These are phyloP conservation scores for Piprites chloris DNA, from an alignment of 2,113 vertebrate genomes.

Conservation along the genomic window DNA sequence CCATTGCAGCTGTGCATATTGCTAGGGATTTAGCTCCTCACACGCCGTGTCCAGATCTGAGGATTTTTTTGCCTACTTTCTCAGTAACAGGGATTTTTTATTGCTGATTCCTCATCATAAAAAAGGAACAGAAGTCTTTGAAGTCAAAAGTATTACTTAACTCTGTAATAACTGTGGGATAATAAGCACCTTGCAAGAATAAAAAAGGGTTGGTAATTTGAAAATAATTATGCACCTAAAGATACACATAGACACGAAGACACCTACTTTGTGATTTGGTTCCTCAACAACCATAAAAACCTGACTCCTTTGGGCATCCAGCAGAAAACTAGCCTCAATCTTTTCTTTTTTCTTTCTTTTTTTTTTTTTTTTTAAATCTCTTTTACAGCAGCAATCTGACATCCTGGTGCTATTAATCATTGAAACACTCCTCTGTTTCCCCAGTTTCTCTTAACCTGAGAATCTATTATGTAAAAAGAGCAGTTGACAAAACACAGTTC, in stretches of 20 bases:
- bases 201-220: not conserved
- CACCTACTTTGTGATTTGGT: not conserved
- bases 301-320: not conserved
- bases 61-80: not conserved
- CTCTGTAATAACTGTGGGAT: not conserved
- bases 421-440: not conserved
- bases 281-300: not conserved
- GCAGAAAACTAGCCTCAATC: not conserved
- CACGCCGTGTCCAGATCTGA: not conserved
- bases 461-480: not conserved
- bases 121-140: not conserved
- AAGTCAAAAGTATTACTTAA: constrained; percentile 12
- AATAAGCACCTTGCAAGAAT: not conserved
- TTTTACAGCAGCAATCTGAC: not conserved
- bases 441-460: not conserved
- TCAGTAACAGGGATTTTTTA: not conserved
- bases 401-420: constrained; percentile 23
- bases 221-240: not conserved
- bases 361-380: not conserved
- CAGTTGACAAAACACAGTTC: not conserved
- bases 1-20: not conserved
- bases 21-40: not conserved
- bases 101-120: not conserved
- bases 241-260: not conserved
- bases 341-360: not conserved